Evolutionary conservation across 2,888 invertebrate species (phyloP).

Genomic region (Kuschelorhynchus macadamiae): DNA sequence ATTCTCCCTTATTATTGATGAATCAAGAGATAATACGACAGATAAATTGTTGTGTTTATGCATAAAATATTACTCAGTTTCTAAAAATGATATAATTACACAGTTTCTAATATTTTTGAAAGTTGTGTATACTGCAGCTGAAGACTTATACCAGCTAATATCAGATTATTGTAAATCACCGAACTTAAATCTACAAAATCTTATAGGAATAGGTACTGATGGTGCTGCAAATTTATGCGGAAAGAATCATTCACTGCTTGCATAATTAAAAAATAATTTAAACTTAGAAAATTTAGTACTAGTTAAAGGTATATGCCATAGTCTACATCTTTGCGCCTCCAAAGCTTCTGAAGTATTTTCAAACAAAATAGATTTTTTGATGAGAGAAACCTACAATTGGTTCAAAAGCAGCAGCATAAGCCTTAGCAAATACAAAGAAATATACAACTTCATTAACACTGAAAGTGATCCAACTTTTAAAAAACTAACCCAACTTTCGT

Average conservation of each 20-base stretch:
- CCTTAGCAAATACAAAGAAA: conserved; percentile 38
- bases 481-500: conserved; percentile 43
- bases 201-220: conserved; percentile 9
- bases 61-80: neutral
- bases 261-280: conserved; percentile 44
- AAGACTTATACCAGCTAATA: neutral
- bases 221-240: neutral
- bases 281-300: conserved; percentile 53
- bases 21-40: conserved; percentile 10
- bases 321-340: conserved; percentile 54
- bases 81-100: conserved; percentile 5
- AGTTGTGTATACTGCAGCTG: conserved; percentile 11
- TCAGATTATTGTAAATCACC: neutral
- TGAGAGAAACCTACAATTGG: conserved; percentile 57
- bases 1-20: conserved; percentile 23
- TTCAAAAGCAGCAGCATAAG: conserved; percentile 52
- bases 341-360: conserved; percentile 53
- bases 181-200: conserved; percentile 1
- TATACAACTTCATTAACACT: conserved; percentile 46
- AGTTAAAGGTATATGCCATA: conserved; percentile 55
- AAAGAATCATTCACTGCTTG: conserved; percentile 35
- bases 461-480: conserved; percentile 10
- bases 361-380: conserved; percentile 50
- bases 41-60: conserved; percentile 3
- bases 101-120: conserved; percentile 2